phyloP scores from a whole-genome alignment of 2,797 vertebrate species.

The Pyrocephalus nanus region DNA sequence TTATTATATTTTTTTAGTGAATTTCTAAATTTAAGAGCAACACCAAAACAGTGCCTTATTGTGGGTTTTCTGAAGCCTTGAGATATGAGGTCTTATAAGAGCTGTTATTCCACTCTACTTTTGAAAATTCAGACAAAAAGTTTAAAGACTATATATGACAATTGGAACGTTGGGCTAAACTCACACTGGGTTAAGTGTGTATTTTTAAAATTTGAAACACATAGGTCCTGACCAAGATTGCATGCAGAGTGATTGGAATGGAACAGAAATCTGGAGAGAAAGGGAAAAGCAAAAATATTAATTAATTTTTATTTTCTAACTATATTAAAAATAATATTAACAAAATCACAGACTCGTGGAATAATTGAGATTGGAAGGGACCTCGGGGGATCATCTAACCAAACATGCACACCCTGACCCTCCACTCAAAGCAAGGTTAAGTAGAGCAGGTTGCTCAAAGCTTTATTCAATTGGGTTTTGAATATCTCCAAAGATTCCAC shows the following conservation, averaged over 20 bases:
- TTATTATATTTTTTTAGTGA: background rate
- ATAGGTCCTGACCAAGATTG: background rate
- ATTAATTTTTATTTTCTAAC: background rate
- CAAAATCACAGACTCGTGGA: background rate
- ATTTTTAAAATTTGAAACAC: background rate
- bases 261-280: background rate
- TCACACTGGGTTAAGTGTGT: background rate
- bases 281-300: background rate
- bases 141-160: background rate
- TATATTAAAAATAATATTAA: background rate
- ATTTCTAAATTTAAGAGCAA: background rate
- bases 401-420: rapidly evolving
- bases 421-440: background rate
- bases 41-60: background rate
- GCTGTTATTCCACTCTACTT: background rate
- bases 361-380: background rate
- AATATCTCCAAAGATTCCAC: background rate
- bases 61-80: background rate
- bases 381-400: background rate
- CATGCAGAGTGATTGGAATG: background rate
- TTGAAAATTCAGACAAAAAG: background rate
- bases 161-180: background rate
- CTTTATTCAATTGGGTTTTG: background rate
- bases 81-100: background rate
- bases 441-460: background rate